Conservation (phyloP, 2,797 vertebrate genomes). For the Botia kubotai region DNA sequence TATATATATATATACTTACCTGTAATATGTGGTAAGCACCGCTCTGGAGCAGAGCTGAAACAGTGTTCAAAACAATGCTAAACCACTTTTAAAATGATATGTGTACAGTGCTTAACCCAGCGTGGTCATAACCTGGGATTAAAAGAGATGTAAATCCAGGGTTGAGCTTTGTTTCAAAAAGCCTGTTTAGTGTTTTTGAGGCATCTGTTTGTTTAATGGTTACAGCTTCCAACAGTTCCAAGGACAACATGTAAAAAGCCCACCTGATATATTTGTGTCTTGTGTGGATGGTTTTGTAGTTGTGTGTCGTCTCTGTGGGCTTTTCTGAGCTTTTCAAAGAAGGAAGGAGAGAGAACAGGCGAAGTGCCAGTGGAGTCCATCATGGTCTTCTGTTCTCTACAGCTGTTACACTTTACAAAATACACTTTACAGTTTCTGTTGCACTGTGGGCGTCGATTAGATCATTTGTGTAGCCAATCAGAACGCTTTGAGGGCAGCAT, state of each 20-base stretch:
- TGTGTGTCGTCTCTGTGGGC: conserved; percentile 1
- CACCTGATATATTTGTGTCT: conserved; percentile 17
- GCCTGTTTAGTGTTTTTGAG: background rate
- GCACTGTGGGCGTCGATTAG: background rate
- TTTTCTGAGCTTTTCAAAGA: conserved; percentile 21
- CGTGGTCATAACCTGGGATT: background rate
- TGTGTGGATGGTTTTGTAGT: background rate
- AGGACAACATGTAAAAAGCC: conserved; percentile 6
- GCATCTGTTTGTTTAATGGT: conserved; percentile 10
- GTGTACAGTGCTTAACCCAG: background rate
- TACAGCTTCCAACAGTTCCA: background rate
- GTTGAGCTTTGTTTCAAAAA: background rate
- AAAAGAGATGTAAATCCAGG: background rate
- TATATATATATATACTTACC: no score
- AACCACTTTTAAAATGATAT: background rate
- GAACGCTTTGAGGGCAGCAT: background rate
- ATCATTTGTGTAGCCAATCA: background rate
- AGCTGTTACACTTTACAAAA: background rate
- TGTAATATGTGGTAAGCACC: no score
- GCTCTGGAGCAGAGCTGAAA: no score
- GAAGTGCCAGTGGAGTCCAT: conserved; percentile 16
- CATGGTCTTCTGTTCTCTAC: conserved; percentile 20
- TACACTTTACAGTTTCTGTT: background rate
- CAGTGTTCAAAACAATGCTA: no score
- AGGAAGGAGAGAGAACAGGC: background rate